phyloP scores from a whole-genome alignment of 2,797 vertebrate species.

The Girardinus metallicus region DNA sequence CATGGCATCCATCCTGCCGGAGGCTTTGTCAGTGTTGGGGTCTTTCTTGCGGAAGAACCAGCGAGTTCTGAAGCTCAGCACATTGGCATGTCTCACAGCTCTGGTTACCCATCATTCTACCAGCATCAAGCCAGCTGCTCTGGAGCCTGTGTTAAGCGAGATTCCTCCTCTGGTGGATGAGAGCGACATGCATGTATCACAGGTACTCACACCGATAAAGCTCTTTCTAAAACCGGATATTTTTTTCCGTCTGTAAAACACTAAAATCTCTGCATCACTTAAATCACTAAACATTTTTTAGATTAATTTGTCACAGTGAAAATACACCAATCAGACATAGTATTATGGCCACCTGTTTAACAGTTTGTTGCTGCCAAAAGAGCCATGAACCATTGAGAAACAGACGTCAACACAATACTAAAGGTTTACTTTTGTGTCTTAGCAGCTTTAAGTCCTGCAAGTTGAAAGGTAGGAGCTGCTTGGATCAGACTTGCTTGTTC shows the following conservation, averaged over 20 bases:
- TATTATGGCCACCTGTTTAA: background rate
- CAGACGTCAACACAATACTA: too few species aligned
- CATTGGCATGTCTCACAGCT: constrained; percentile 84
- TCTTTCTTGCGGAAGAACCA: constrained; percentile 95
- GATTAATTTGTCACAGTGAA: background rate
- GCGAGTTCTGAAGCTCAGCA: constrained; percentile 87
- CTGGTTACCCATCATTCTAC: constrained; percentile 87
- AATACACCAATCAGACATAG: background rate
- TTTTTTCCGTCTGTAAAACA: background rate
- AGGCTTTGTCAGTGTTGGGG: constrained; percentile 86
- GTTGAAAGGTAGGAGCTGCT: background rate
- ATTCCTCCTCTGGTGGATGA: constrained; percentile 89
- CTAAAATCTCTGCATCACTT: background rate
- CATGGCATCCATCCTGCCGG: constrained; percentile 85
- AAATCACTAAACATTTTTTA: background rate
- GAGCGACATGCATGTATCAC: constrained; percentile 91
- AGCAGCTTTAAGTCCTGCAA: background rate
- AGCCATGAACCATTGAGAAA: too few species aligned
- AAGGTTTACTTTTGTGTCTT: background rate
- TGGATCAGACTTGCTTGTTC: too few species aligned
- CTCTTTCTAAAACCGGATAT: background rate
- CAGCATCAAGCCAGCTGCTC: constrained; percentile 81
- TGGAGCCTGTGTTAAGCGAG: constrained; percentile 85
- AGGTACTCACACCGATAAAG: constrained; percentile 33
- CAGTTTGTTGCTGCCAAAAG: too few species aligned